These are phyloP conservation scores for Podarcis lilfordi DNA, from an alignment of 2,797 vertebrate species.

Conservation along the genomic window DNA sequence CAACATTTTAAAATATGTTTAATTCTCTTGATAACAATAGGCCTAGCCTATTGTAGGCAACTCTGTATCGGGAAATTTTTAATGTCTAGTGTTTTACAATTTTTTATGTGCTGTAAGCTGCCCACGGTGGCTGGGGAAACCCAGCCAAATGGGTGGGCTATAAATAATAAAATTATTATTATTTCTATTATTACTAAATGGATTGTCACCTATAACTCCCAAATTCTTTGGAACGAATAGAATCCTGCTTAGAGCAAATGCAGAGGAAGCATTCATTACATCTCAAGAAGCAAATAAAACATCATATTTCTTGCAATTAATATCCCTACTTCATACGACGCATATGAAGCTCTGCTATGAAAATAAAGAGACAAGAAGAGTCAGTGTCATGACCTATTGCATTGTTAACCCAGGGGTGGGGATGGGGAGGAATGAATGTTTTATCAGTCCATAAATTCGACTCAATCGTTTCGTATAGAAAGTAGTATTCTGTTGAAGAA, in stretches of 20 bases:
- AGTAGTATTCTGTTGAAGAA: conserved; percentile 40
- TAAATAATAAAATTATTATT: too few species aligned
- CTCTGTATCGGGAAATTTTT: too few species aligned
- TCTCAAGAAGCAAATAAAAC: conserved; percentile 43
- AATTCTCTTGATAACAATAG: neutral
- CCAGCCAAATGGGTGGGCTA: too few species aligned
- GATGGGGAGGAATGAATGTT: neutral
- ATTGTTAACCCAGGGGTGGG: too few species aligned
- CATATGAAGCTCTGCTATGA: conserved; percentile 56
- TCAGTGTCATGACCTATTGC: conserved; percentile 44
- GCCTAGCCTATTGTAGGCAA: too few species aligned
- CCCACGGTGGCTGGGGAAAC: too few species aligned
- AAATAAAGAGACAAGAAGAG: conserved; percentile 51
- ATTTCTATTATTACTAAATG: too few species aligned
- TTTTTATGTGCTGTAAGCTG: too few species aligned
- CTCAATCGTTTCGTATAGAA: conserved; percentile 25
- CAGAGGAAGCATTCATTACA: conserved; percentile 1
- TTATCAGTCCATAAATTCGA: conserved; percentile 2
- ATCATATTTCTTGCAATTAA: conserved; percentile 35
- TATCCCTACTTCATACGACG: conserved; percentile 42
- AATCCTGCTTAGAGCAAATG: neutral
- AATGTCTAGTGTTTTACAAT: too few species aligned
- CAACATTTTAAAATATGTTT: neutral
- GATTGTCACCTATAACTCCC: neutral
- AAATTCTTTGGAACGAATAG: conserved; percentile 11